Evolutionary conservation across 1,140 invertebrate species (phyloP).

Genomic region (Neodiprion fabricii): DNA sequence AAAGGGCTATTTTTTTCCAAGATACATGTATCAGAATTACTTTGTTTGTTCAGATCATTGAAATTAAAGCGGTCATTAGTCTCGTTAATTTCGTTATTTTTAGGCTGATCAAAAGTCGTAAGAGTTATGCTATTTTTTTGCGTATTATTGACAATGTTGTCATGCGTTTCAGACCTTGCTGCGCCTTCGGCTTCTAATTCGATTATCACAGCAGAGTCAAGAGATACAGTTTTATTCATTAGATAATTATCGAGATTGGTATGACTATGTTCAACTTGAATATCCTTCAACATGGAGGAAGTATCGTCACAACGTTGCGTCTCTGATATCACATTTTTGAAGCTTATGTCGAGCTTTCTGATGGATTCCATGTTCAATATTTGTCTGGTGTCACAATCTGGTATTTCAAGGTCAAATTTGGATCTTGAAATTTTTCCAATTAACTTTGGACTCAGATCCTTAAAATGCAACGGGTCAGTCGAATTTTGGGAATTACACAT

Average conservation of each 20-base stretch:
- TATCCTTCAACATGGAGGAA: background rate
- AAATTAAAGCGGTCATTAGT: too few species aligned
- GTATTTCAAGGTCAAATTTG: constrained; percentile 31
- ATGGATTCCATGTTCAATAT: background rate
- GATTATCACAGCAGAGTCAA: background rate
- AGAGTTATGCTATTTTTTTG: background rate
- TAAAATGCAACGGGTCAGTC: constrained; percentile 21
- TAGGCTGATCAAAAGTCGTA: too few species aligned
- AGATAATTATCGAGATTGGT: constrained; percentile 4
- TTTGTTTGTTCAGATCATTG: too few species aligned
- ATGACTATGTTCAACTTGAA: background rate
- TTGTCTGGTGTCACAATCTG: constrained; percentile 20
- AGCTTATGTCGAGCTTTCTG: background rate
- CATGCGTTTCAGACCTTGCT: background rate
- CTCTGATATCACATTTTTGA: background rate
- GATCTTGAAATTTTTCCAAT: constrained; percentile 15
- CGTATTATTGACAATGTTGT: background rate
- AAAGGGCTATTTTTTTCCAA: too few species aligned
- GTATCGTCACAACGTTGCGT: background rate
- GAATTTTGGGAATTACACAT: constrained; percentile 26
- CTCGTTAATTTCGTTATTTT: too few species aligned
- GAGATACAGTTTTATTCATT: constrained; percentile 37
- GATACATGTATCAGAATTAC: too few species aligned
- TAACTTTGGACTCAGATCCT: constrained; percentile 37
- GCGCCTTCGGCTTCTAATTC: background rate